These are phyloP conservation scores for Papilio demoleus DNA, from an alignment of 2,888 invertebrate genomes.

Conservation along the genomic window DNA sequence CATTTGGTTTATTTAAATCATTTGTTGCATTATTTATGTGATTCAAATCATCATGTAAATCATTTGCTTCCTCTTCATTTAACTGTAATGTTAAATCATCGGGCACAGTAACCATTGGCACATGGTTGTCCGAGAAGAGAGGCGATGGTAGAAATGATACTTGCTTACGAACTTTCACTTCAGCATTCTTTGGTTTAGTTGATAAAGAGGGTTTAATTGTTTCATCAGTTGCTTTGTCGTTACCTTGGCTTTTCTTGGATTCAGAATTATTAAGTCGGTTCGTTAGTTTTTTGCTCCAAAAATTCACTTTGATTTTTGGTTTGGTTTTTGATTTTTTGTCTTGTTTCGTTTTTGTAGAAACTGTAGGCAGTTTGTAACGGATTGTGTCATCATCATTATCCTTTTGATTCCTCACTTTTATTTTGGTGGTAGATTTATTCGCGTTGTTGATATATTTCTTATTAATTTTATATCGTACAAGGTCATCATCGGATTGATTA, in stretches of 20 bases:
- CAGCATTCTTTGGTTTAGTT: conserved; percentile 58
- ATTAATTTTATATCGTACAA: conserved; percentile 72
- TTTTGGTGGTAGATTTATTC: conserved; percentile 53
- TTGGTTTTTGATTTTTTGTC: conserved; percentile 67
- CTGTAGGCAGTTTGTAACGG: conserved; percentile 70
- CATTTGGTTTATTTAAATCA: conserved; percentile 52
- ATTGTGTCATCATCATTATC: conserved; percentile 64
- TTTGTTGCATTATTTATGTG: conserved; percentile 57
- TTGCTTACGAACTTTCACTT: conserved; percentile 70
- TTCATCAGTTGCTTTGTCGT: conserved; percentile 67
- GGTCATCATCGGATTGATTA: conserved; percentile 75
- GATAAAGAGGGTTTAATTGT: conserved; percentile 47
- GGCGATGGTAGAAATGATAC: conserved; percentile 78
- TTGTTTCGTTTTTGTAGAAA: conserved; percentile 58
- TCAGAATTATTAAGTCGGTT: conserved; percentile 60
- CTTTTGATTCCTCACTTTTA: conserved; percentile 49
- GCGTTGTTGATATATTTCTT: conserved; percentile 60
- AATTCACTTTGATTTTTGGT: conserved; percentile 76
- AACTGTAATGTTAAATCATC: conserved; percentile 79
- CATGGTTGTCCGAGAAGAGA: conserved; percentile 73
- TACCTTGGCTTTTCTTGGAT: conserved; percentile 54
- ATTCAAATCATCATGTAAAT: conserved; percentile 70
- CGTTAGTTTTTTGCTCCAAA: conserved; percentile 73
- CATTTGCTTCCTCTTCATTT: conserved; percentile 78
- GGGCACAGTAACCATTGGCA: conserved; percentile 79